A percentile compares a stretch with the other conserved stretches of the same genome.
These are phyloP conservation scores for Torymus texanus DNA, from an alignment of 2,888 invertebrate genomes.

Conservation along the genomic window DNA sequence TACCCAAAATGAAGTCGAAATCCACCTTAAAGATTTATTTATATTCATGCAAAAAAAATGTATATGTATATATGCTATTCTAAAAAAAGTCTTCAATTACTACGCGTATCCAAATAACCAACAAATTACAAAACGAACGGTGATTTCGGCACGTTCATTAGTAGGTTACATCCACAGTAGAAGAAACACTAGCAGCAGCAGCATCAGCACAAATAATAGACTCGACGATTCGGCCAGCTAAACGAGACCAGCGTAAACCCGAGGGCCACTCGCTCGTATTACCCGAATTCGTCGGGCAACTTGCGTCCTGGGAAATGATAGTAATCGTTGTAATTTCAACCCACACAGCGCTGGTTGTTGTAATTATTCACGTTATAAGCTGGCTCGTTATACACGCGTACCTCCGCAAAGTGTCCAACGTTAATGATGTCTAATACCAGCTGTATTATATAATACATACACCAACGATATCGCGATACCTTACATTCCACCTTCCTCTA, in stretches of 20 bases:
- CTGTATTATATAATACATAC: background rate
- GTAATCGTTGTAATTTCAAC: slow-evolving; percentile 37
- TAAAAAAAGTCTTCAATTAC: no score
- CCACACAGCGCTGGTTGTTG: background rate
- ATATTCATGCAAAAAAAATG: no score
- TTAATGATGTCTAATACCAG: slow-evolving; percentile 38
- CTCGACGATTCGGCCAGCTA: slow-evolving; percentile 10
- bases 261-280: slow-evolving; percentile 3
- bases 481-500: background rate
- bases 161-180: no score
- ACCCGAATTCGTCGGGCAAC: background rate
- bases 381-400: background rate
- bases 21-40: no score
- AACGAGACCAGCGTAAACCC: slow-evolving; percentile 25
- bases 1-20: no score
- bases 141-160: no score
- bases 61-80: no score
- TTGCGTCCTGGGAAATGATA: slow-evolving; percentile 20
- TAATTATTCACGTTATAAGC: slow-evolving; percentile 33
- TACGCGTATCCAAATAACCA: no score
- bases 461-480: background rate
- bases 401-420: slow-evolving; percentile 6
- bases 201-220: slow-evolving; percentile 2
- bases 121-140: no score
- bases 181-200: no score